Percentiles rank a stretch among this genome's conserved stretches.
phyloP scores from a whole-genome alignment of 1,140 invertebrate genomes.

The Drosophila virilis region DNA sequence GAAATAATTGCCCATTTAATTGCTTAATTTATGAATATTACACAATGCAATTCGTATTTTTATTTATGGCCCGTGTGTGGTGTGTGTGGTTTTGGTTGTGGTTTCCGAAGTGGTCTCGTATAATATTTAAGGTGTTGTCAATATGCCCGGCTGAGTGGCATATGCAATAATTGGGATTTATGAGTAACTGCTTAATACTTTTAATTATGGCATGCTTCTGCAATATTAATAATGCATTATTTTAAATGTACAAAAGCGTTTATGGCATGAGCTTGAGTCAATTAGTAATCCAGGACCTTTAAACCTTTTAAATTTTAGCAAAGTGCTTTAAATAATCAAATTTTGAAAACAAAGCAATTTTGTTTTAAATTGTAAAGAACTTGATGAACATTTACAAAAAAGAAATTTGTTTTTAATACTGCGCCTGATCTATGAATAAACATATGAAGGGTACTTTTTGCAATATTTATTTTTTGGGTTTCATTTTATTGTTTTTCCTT shows the following conservation, averaged over 20 bases:
- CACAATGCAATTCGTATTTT: conserved; percentile 53
- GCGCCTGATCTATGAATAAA: conserved; percentile 4
- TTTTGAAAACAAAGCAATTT: not conserved
- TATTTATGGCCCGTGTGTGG: conserved; percentile 38
- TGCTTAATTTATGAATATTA: conserved; percentile 79
- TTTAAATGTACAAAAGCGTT: not conserved
- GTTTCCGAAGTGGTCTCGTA: conserved; percentile 26
- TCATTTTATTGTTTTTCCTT: conserved; percentile 1
- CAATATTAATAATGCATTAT: too few species aligned
- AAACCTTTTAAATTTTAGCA: too few species aligned
- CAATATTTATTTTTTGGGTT: conserved; percentile 21
- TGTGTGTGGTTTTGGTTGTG: conserved; percentile 34
- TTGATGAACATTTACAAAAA: not conserved
- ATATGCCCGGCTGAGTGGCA: conserved; percentile 6
- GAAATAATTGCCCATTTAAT: conserved; percentile 74
- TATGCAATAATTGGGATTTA: not conserved
- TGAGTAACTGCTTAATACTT: not conserved
- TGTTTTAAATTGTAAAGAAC: not conserved
- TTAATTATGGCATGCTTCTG: not conserved
- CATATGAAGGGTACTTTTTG: conserved; percentile 16
- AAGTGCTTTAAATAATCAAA: not conserved
- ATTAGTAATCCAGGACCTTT: too few species aligned
- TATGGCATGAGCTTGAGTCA: not conserved
- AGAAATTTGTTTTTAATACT: too few species aligned
- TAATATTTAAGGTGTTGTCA: conserved; percentile 25